Evolutionary conservation across 2,113 vertebrate species (phyloP).

Genomic region (Phrynosoma blainvillii): DNA sequence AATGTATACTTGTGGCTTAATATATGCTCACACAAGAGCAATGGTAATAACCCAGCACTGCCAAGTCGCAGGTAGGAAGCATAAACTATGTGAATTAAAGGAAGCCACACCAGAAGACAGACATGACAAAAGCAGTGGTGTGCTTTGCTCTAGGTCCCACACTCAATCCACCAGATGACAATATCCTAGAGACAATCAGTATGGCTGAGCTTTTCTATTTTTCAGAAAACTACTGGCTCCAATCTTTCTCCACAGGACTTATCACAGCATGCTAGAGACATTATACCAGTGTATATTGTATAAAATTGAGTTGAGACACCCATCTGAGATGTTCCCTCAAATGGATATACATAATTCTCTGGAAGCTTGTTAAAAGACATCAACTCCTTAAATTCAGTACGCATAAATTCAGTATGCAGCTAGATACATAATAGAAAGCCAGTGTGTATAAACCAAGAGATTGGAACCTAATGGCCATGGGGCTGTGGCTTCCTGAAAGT

Average conservation of each 20-base stretch:
- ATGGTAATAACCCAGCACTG: neutral
- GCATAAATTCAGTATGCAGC: too few species aligned
- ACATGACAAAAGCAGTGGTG: neutral
- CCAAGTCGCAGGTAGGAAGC: neutral
- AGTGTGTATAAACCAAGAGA: too few species aligned
- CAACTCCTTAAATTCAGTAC: too few species aligned
- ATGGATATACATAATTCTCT: neutral
- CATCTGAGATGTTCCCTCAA: neutral
- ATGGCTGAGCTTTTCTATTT: neutral
- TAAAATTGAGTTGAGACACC: neutral
- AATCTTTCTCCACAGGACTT: neutral
- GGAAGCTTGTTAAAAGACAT: neutral
- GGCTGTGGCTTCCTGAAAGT: too few species aligned
- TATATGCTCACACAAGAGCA: neutral
- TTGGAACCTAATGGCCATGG: too few species aligned
- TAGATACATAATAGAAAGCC: too few species aligned
- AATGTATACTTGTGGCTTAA: neutral
- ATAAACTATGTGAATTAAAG: neutral
- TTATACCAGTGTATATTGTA: neutral
- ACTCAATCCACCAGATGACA: neutral
- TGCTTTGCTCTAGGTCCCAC: constrained; percentile 3
- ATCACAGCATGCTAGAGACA: neutral
- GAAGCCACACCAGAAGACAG: constrained; percentile 6
- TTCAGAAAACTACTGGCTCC: neutral
- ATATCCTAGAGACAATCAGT: neutral